These are phyloP conservation scores for Montipora capricornis DNA, from an alignment of 64 coral and sea anemone genomes.

Conservation along the genomic window DNA sequence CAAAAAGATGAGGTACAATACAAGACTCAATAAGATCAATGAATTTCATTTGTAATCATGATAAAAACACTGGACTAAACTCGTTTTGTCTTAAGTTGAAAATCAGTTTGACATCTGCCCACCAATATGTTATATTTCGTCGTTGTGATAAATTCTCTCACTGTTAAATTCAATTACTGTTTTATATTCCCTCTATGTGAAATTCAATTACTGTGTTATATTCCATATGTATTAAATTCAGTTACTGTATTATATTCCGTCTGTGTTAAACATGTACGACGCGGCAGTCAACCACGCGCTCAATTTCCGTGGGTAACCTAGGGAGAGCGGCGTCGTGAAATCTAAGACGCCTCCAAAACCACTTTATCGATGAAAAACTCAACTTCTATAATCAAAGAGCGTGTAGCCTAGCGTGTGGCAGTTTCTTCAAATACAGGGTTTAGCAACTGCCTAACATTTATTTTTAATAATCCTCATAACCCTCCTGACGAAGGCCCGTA, in stretches of 20 bases:
- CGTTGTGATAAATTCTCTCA: neutral
- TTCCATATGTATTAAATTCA: too few relatives aligned
- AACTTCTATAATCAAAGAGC: conserved; percentile 11
- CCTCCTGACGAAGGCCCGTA: conserved; percentile 2
- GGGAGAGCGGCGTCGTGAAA: neutral
- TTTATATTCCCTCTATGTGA: neutral
- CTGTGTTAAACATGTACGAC: too few relatives aligned
- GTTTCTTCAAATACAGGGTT: conserved; percentile 18
- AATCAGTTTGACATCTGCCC: conserved; percentile 16
- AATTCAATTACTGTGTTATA: too few relatives aligned
- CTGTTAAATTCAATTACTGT: neutral
- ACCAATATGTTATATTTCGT: conserved; percentile 7
- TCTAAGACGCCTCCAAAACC: conserved; percentile 12
- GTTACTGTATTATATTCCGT: too few relatives aligned
- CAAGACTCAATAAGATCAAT: conserved; percentile 14
- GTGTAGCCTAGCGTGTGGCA: conserved; percentile 6
- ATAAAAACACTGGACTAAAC: conserved; percentile 5
- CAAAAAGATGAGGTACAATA: conserved; percentile 18
- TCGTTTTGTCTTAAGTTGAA: neutral
- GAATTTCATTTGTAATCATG: neutral
- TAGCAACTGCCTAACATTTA: neutral
- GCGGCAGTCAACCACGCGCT: too few relatives aligned
- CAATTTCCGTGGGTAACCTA: too few relatives aligned
- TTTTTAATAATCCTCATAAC: conserved; percentile 6
- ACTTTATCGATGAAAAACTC: conserved; percentile 8